Evolutionary conservation across 2,888 invertebrate genomes (phyloP), one percentile per base, ranked within the genome.

Genomic region (Epirrhoe tristata): DNA sequence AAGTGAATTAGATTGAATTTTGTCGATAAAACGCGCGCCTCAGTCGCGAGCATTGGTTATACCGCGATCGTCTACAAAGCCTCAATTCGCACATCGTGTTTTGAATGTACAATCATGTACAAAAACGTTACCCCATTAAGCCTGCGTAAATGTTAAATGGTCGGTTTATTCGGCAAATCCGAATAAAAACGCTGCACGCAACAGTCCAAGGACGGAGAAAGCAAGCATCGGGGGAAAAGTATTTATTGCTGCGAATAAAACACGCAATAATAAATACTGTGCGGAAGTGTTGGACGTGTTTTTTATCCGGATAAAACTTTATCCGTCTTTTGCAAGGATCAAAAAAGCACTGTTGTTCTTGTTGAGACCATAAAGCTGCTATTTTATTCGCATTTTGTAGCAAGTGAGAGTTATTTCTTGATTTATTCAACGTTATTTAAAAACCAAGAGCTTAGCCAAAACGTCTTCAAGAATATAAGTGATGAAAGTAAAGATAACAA

Each of bases 101-200:
- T 34, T 16, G n/a, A 39, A 24, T 48, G 63, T 48, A 57, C 48
- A 63, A 65, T 59, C 59, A 39, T 43, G 43, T 50, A 60, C 32
- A 65, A 55, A 51, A 67, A 50, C 46, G 54, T 31, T 55, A 62
- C 24, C 55, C 34, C 24, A 55, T 64, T 58, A 61, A 58, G 64
- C 3, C 46, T n/a, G 64, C 54, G 61, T 64, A 68, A 68, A 68
- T 55, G 68, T 55, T 61, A 61, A 64, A 58, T 64, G 54, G 58
- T 31, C 50, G 48, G 64, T 64, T 68, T 58, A 64, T 61, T 58
- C 57, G 34, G 46, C 34, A 60, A 64, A 68, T 61, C 61, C 54
- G 50, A 39, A 61, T 64, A 64, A 68, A 67, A 60, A 64, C 56
- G 52, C 34, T 48, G 58, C 73, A 73, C 73, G 73, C 71, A 71